Conservation (phyloP, 2,797 vertebrate species). For the Pogonophryne albipinna region DNA sequence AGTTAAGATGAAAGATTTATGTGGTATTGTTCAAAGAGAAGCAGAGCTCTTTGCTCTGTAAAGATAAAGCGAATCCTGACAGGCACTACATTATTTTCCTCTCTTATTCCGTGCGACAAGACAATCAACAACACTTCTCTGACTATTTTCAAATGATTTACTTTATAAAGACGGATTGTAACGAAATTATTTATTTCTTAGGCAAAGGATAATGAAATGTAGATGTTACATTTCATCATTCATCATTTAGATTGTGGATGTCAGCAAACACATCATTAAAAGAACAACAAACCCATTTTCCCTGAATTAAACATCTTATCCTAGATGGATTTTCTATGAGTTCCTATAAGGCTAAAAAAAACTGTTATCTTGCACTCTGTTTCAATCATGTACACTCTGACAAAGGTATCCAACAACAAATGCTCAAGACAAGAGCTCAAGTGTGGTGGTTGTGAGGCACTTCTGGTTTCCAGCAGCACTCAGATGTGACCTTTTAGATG, state of each 20-base stretch:
- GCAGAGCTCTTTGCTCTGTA: slow-evolving; percentile 74
- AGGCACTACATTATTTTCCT: slow-evolving; percentile 51
- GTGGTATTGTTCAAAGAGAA: slow-evolving; percentile 83
- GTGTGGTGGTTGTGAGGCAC: slow-evolving; percentile 82
- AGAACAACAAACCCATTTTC: slow-evolving; percentile 7
- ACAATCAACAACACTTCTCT: slow-evolving; percentile 24
- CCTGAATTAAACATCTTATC: slow-evolving; percentile 10
- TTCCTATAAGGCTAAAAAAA: slow-evolving; percentile 23
- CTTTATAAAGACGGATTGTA: neutral
- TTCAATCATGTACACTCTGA: slow-evolving; percentile 67
- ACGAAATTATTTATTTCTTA: neutral
- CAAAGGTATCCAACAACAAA: slow-evolving; percentile 78
- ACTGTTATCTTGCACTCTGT: slow-evolving; percentile 59
- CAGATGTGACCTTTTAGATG: slow-evolving; percentile 86
- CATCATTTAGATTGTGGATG: neutral
- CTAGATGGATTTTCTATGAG: slow-evolving; percentile 34
- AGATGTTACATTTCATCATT: neutral
- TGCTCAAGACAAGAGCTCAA: slow-evolving; percentile 83
- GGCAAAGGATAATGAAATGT: slow-evolving; percentile 2
- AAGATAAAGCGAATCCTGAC: slow-evolving; percentile 73
- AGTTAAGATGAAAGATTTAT: slow-evolving; percentile 83
- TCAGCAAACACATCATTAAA: neutral
- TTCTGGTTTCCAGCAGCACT: slow-evolving; percentile 85
- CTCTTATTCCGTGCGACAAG: slow-evolving; percentile 45
- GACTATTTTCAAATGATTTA: slow-evolving; percentile 5